Evolutionary conservation across 1,140 invertebrate species (phyloP).

Genomic region (Planococcus citri): DNA sequence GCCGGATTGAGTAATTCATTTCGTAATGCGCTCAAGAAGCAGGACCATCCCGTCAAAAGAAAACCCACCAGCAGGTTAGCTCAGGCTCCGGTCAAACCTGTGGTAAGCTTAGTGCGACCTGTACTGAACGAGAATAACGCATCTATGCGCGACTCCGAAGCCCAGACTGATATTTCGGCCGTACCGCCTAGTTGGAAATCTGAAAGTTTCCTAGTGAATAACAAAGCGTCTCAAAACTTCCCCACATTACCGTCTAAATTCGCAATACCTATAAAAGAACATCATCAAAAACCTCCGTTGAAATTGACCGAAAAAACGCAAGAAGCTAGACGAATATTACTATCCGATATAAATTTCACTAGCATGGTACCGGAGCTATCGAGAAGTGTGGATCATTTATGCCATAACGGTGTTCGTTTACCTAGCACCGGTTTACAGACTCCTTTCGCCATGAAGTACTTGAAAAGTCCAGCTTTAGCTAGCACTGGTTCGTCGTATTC

Average conservation of each 20-base stretch:
- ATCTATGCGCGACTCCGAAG: slow-evolving; percentile 45
- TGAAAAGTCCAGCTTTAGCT: slow-evolving; percentile 25
- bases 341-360: slow-evolving; percentile 65
- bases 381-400: slow-evolving; percentile 60
- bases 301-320: slow-evolving; percentile 47
- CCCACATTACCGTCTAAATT: slow-evolving; percentile 52
- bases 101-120: slow-evolving; percentile 27
- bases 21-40: neutral
- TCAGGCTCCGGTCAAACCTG: slow-evolving; percentile 29
- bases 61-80: slow-evolving; percentile 25
- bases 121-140: slow-evolving; percentile 35
- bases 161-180: slow-evolving; percentile 63
- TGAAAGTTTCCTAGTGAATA: slow-evolving; percentile 59
- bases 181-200: slow-evolving; percentile 58
- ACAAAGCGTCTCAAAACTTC: slow-evolving; percentile 39
- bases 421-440: slow-evolving; percentile 27
- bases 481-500: slow-evolving; percentile 29
- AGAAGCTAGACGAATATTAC: slow-evolving; percentile 52
- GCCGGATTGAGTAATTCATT: slow-evolving; percentile 38
- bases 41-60: slow-evolving; percentile 21
- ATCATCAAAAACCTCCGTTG: slow-evolving; percentile 29
- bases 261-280: slow-evolving; percentile 38
- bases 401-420: slow-evolving; percentile 31
- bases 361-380: slow-evolving; percentile 70
- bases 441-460: slow-evolving; percentile 21